Evolutionary conservation across 2,888 invertebrate species (phyloP).

Genomic region (Phania funesta): DNA sequence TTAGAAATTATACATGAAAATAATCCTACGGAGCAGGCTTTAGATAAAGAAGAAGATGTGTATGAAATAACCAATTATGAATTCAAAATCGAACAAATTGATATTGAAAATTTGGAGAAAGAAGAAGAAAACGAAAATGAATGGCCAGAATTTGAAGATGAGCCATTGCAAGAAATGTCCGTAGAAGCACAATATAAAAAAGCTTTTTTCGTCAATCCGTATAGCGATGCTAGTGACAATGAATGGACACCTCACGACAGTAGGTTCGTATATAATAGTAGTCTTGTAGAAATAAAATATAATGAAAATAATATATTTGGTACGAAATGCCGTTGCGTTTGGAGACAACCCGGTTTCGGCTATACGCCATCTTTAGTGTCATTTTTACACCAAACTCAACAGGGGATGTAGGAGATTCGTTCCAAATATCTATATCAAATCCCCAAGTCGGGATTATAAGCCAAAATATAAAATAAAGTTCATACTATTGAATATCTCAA

Average conservation of each 20-base stretch:
- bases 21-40: neutral
- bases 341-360: no score
- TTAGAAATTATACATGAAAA: slow-evolving; percentile 8
- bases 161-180: neutral
- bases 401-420: no score
- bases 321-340: no score
- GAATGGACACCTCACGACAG: neutral
- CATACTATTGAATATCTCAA: no score
- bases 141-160: slow-evolving; percentile 27
- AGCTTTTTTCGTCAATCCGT: slow-evolving; percentile 5
- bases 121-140: neutral
- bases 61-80: slow-evolving; percentile 11
- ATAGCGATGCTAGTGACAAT: slow-evolving; percentile 30
- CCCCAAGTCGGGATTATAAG: no score
- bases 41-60: neutral
- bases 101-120: neutral
- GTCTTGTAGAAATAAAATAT: no score
- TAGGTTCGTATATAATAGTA: slow-evolving; percentile 11
- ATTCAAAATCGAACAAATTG: slow-evolving; percentile 38
- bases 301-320: no score
- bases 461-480: no score
- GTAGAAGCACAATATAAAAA: neutral
- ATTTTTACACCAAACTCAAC: no score
- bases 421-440: no score
- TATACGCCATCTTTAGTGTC: no score